Conservation (phyloP, 2,888 invertebrate genomes). For the Digitonthophagus gazella region DNA sequence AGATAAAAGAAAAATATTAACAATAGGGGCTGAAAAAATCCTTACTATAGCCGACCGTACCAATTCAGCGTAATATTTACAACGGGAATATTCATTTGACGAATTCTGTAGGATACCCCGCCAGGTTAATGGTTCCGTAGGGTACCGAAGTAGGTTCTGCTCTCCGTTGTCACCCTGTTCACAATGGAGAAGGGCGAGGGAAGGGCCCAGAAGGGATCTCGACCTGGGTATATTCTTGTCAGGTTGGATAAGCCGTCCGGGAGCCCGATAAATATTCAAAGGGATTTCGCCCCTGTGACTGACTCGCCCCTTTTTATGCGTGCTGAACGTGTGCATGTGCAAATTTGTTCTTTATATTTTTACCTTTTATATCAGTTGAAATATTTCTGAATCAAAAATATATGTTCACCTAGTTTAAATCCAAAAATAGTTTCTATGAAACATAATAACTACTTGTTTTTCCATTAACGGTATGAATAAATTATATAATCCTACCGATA, state of each 20-base stretch:
- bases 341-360: conserved; percentile 11
- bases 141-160: background rate
- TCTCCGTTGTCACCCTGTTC: background rate
- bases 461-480: no score
- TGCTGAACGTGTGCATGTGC: conserved; percentile 11
- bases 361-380: no score
- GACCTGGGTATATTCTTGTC: conserved; percentile 10
- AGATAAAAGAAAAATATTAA: background rate
- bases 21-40: background rate
- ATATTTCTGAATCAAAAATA: no score
- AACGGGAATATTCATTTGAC: background rate
- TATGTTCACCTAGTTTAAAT: no score
- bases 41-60: no score
- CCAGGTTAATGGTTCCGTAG: background rate
- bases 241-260: conserved; percentile 16
- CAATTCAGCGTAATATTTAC: background rate
- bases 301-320: background rate
- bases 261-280: conserved; percentile 15
- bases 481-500: no score
- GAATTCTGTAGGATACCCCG: background rate
- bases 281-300: conserved; percentile 4
- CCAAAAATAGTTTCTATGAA: no score
- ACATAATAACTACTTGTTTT: no score
- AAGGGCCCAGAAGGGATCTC: background rate
- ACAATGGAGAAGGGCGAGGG: background rate